A percentile compares a stretch with the other conserved stretches of the same genome.
These are phyloP conservation scores for Nymphalis urticae DNA, from an alignment of 2,888 invertebrate genomes.

Conservation along the genomic window DNA sequence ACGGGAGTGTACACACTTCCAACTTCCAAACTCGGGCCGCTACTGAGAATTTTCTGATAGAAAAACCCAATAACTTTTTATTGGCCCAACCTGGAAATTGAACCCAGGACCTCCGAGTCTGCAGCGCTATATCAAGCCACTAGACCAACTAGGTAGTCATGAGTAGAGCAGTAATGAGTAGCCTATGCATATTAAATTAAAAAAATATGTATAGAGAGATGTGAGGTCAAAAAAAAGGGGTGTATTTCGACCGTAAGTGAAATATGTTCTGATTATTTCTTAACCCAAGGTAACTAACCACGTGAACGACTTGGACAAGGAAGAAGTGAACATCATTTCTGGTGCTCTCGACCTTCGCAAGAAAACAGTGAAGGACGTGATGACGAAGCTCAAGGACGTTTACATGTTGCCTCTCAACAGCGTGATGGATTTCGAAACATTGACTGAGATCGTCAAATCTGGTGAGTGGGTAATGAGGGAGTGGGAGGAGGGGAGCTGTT, in stretches of 20 bases:
- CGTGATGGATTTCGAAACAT: conserved; percentile 96
- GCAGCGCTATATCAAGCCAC: too few relatives aligned
- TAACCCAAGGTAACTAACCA: conserved; percentile 89
- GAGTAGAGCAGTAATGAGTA: too few relatives aligned
- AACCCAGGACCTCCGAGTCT: too few relatives aligned
- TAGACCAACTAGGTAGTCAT: too few relatives aligned
- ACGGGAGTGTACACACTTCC: too few relatives aligned
- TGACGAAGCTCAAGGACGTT: conserved; percentile 98
- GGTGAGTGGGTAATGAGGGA: conserved; percentile 72
- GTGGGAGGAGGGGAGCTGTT: too few relatives aligned
- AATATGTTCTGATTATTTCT: neutral
- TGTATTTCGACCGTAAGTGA: neutral
- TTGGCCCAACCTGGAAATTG: too few relatives aligned
- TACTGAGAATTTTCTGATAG: too few relatives aligned
- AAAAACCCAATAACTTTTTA: too few relatives aligned
- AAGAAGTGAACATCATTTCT: conserved; percentile 98
- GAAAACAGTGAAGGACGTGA: conserved; percentile 93
- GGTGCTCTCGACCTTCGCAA: conserved; percentile 95
- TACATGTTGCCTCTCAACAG: conserved; percentile 97
- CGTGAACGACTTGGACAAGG: conserved; percentile 93
- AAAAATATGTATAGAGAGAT: too few relatives aligned
- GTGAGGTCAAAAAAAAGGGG: too few relatives aligned
- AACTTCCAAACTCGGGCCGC: too few relatives aligned
- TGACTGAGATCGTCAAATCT: conserved; percentile 97
- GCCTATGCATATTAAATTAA: neutral